Conservation (phyloP, 1,140 invertebrate genomes). For the Uloborus diversus region DNA sequence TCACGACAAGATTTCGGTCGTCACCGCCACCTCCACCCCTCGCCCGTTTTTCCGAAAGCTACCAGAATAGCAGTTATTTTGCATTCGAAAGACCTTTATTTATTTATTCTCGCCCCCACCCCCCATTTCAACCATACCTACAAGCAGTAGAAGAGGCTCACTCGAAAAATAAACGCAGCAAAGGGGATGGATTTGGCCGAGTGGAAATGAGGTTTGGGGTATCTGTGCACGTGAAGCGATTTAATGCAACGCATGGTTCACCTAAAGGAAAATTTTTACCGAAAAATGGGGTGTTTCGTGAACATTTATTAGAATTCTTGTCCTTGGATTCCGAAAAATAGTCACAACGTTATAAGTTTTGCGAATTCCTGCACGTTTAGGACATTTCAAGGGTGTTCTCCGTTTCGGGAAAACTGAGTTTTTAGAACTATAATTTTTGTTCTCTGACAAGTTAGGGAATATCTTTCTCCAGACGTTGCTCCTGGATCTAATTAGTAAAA, state of each 20-base stretch:
- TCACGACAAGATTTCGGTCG: conserved; percentile 43
- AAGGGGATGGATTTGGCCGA: neutral
- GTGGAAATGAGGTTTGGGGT: neutral
- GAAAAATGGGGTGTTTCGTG: conserved; percentile 22
- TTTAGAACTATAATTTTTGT: too few species aligned
- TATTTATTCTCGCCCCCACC: neutral
- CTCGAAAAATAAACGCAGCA: conserved; percentile 19
- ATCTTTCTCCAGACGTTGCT: too few species aligned
- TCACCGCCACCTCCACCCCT: neutral
- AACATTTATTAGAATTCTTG: conserved; percentile 32
- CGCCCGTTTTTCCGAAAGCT: conserved; percentile 19
- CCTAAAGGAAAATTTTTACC: conserved; percentile 1
- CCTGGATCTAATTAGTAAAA: too few species aligned
- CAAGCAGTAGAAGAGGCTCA: neutral
- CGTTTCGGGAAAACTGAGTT: too few species aligned
- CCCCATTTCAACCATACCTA: conserved; percentile 44
- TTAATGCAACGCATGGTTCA: conserved; percentile 31
- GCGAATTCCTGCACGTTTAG: conserved; percentile 28
- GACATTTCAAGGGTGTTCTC: conserved; percentile 9
- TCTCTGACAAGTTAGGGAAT: too few species aligned
- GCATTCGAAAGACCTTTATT: conserved; percentile 32
- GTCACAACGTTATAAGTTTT: neutral
- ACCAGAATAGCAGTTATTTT: conserved; percentile 46
- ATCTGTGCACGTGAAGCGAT: conserved; percentile 25
- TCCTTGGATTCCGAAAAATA: neutral